Conservation (phyloP, 2,888 invertebrate genomes). For the Aphidoletes aphidimyza region DNA sequence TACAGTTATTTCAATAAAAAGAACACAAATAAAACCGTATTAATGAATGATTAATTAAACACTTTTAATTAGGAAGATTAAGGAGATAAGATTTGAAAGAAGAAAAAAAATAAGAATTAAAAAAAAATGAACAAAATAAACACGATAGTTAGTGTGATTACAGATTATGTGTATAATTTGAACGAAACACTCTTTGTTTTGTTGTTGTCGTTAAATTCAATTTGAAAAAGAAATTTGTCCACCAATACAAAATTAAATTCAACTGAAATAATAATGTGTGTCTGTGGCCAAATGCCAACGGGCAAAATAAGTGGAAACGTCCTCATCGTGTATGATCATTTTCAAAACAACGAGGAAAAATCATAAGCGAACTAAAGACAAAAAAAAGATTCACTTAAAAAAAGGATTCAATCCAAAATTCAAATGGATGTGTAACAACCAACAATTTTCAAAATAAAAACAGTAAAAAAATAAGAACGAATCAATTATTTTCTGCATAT, state of each 20-base stretch:
- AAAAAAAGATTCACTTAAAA: not conserved
- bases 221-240: not conserved
- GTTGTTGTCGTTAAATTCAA: not conserved
- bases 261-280: not conserved
- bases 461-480: not conserved
- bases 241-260: not conserved
- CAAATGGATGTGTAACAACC: not conserved
- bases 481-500: slow-evolving; percentile 8
- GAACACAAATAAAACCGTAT: slow-evolving; percentile 40
- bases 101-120: not conserved
- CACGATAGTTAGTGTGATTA: not conserved
- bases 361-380: not conserved
- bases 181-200: not conserved
- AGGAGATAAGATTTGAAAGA: not conserved
- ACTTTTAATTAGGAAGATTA: slow-evolving; percentile 15
- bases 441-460: not conserved
- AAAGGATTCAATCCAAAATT: not conserved
- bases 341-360: slow-evolving; percentile 35
- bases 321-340: not conserved
- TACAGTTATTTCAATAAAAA: not conserved
- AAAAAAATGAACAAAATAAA: too few species aligned
- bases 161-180: not conserved
- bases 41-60: slow-evolving; percentile 34
- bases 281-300: too few species aligned
- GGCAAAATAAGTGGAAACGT: not conserved